Conservation (phyloP, 2,888 invertebrate species). For the Thera britannica region DNA sequence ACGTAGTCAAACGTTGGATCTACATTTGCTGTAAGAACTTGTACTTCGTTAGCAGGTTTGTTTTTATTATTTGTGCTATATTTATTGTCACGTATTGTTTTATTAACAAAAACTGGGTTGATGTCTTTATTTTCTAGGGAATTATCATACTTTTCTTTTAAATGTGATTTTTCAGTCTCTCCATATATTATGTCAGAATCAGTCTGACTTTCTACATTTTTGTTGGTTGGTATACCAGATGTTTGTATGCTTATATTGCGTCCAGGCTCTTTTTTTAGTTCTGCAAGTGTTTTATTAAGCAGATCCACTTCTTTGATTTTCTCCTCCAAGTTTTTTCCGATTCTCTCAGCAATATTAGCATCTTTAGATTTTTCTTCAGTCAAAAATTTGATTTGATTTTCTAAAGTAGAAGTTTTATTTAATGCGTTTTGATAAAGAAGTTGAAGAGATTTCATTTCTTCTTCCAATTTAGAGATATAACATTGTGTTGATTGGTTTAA, state of each 20-base stretch:
- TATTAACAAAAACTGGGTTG: slow-evolving; percentile 2
- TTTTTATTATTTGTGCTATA: slow-evolving; percentile 39
- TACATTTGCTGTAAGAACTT: slow-evolving; percentile 59
- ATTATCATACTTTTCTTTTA: slow-evolving; percentile 27
- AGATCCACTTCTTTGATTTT: slow-evolving; percentile 57
- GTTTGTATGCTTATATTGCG: slow-evolving; percentile 47
- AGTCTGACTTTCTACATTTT: slow-evolving; percentile 51
- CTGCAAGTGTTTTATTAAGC: slow-evolving; percentile 54
- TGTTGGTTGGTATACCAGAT: slow-evolving; percentile 16
- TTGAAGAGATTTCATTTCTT: slow-evolving; percentile 61
- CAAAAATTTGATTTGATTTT: slow-evolving; percentile 50
- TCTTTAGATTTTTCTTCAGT: slow-evolving; percentile 50
- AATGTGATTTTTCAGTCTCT: slow-evolving; percentile 24
- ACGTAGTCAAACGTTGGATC: slow-evolving; percentile 59
- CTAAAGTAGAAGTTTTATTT: slow-evolving; percentile 51
- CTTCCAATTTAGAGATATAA: slow-evolving; percentile 62
- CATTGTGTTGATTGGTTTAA: slow-evolving; percentile 61
- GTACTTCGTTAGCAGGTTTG: slow-evolving; percentile 57
- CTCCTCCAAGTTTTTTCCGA: slow-evolving; percentile 50
- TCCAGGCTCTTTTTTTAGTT: slow-evolving; percentile 51
- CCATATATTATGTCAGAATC: slow-evolving; percentile 37
- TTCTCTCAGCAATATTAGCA: slow-evolving; percentile 46
- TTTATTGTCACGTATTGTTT: slow-evolving; percentile 33
- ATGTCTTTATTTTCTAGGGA: slow-evolving; percentile 26
- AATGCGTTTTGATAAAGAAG: slow-evolving; percentile 58